Conservation (phyloP, 2,113 vertebrate genomes). For the Hippocampus abdominalis region DNA sequence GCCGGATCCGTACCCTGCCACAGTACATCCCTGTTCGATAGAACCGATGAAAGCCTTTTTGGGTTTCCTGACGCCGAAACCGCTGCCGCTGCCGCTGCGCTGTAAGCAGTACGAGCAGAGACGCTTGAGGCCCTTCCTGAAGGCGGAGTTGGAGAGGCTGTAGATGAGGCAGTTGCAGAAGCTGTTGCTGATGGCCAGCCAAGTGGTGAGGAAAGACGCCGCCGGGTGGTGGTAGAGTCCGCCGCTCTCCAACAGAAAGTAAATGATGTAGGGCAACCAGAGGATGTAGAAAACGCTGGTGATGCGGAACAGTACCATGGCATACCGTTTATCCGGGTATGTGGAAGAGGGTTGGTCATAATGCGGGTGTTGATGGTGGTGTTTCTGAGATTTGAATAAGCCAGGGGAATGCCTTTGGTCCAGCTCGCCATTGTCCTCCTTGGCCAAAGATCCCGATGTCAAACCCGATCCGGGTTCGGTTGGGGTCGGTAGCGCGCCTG, state of each 20-base stretch:
- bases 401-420: conserved; percentile 66
- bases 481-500: conserved; percentile 88
- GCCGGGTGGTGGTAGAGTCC: conserved; percentile 80
- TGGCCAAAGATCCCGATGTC: conserved; percentile 31
- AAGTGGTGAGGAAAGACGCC: conserved; percentile 93
- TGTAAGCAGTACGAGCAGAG: conserved; percentile 88
- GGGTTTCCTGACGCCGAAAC: conserved; percentile 66
- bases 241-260: conserved; percentile 94
- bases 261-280: conserved; percentile 97
- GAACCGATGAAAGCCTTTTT: conserved; percentile 74
- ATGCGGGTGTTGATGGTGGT: conserved; percentile 41
- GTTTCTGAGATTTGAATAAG: conserved; percentile 28
- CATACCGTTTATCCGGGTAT: conserved; percentile 90
- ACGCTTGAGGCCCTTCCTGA: conserved; percentile 92
- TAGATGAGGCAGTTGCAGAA: conserved; percentile 99
- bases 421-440: conserved; percentile 48
- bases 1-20: conserved; percentile 36
- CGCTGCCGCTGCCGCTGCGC: conserved; percentile 55
- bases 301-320: conserved; percentile 94
- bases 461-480: conserved; percentile 53
- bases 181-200: conserved; percentile 99
- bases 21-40: conserved; percentile 46
- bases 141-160: conserved; percentile 96
- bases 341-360: conserved; percentile 59
- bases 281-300: conserved; percentile 98